A percentile compares a stretch with the other conserved stretches of the same genome.
Conservation (phyloP, 2,888 invertebrate genomes). For the Stenolophus ochropezus region DNA sequence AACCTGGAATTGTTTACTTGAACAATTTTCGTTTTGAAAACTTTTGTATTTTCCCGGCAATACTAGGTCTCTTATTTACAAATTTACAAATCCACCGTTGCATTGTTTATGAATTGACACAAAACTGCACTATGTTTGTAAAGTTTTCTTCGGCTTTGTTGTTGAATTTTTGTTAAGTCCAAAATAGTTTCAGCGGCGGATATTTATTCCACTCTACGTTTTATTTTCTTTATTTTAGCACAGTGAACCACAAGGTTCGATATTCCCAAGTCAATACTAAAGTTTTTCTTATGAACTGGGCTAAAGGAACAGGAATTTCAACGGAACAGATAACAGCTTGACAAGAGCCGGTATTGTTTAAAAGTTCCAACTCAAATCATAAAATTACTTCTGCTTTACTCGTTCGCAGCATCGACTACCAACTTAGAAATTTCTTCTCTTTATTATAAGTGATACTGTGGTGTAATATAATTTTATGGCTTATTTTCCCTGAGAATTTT, state of each 20-base stretch:
- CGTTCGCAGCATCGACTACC: neutral
- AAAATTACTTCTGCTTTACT: neutral
- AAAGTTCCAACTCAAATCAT: constrained; percentile 9
- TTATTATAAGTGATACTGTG: constrained; percentile 5
- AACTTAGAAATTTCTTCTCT: neutral
- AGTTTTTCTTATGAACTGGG: constrained; percentile 34
- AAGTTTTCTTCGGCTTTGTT: neutral
- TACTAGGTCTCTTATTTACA: neutral
- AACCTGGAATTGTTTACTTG: neutral
- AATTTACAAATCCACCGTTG: neutral
- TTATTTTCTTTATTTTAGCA: constrained; percentile 22
- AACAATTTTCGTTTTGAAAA: neutral
- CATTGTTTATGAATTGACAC: constrained; percentile 5
- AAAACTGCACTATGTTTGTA: constrained; percentile 2
- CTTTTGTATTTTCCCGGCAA: neutral
- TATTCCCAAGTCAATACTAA: constrained; percentile 39
- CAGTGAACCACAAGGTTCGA: constrained; percentile 21
- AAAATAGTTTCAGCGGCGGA: neutral
- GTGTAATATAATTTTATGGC: constrained; percentile 26
- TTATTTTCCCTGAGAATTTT: constrained; percentile 25
- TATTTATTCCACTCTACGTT: constrained; percentile 15
- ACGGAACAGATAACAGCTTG: constrained; percentile 23
- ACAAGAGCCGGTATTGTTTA: constrained; percentile 26
- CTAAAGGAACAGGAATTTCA: constrained; percentile 14
- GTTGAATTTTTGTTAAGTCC: constrained; percentile 2